Evolutionary conservation across 2,113 vertebrate genomes (phyloP), one percentile per base, ranked within the genome.

Genomic region (Colaptes auratus): DNA sequence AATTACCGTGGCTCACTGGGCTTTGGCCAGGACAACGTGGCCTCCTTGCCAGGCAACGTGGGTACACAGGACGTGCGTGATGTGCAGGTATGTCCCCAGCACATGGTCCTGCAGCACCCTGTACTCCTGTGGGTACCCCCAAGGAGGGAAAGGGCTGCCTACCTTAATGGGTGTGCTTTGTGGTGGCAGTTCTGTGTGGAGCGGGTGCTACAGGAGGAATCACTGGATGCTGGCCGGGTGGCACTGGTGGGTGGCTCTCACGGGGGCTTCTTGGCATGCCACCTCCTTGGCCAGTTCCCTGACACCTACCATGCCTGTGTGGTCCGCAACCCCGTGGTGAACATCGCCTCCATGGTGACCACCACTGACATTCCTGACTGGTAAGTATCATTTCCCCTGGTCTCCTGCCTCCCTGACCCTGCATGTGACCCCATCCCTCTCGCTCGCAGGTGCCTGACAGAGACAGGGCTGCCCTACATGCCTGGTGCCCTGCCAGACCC

Each of bases 351-450:
- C 35, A 99, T 99, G 99, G 92, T 98, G 48, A 93, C 98, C 83
- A 95, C 97, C 96, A 99, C 99, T 0, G 99, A 99, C 96, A 99
- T 99, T 72, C 99, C 99, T 2, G 99, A 99, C 97, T 99, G 99
- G 99, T 99, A 97, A 97, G 97, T 93, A 27, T 17, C 6, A 3
- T 42, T 1, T 1, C 5, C 31, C 25, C 5, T 4, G 2, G 15
- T 12, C 11, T 44, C 39, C 15, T 7, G 1, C 24, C 2, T 1
- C 53, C 31, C 8, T 0, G 0, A 46, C 71, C 33, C 48, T 3
- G 3, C 48, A 16, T 0, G 0, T 6, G 13, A 15, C 24, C 12
- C 30, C 2, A 0, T 30, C 24, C 39, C 25, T 80, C n/a, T 61
- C 6, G 88, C 85, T 64, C 12, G 1, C 95, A 99, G 99, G 99